Evolutionary conservation across 92 coral and sea anemone genomes (phyloP).

Genomic region (Phymanthus crucifer): DNA sequence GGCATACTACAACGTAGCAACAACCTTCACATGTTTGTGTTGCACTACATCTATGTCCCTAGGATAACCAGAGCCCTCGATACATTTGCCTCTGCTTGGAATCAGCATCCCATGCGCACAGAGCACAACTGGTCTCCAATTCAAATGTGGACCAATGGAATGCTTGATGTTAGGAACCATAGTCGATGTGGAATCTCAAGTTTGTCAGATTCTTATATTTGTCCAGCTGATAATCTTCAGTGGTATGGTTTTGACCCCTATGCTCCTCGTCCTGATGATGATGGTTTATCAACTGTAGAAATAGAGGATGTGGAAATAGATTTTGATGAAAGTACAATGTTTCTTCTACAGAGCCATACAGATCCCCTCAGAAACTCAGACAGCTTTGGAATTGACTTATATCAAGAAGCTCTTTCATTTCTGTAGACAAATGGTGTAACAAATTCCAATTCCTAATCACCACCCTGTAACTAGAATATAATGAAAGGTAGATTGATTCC

Average conservation of each 20-base stretch:
- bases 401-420: neutral
- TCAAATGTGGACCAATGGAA: conserved; percentile 48
- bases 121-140: conserved; percentile 57
- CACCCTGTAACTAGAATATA: neutral
- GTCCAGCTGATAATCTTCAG: conserved; percentile 21
- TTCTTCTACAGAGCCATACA: neutral
- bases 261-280: conserved; percentile 47
- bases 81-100: conserved; percentile 55
- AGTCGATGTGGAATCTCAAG: conserved; percentile 26
- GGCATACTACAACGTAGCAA: conserved; percentile 41
- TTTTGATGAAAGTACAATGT: neutral
- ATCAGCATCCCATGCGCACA: conserved; percentile 53
- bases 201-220: conserved; percentile 24
- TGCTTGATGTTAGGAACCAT: conserved; percentile 19
- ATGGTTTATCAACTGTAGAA: conserved; percentile 13
- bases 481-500: neutral
- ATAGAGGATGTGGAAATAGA: conserved; percentile 16
- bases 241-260: conserved; percentile 51
- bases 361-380: neutral
- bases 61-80: conserved; percentile 42
- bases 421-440: neutral
- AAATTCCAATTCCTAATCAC: neutral
- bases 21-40: conserved; percentile 49
- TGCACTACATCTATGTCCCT: conserved; percentile 42
- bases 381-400: neutral